Base-by-base conservation (phyloP, 1,140 invertebrate species). In the Trichoplusia ni region DNA sequence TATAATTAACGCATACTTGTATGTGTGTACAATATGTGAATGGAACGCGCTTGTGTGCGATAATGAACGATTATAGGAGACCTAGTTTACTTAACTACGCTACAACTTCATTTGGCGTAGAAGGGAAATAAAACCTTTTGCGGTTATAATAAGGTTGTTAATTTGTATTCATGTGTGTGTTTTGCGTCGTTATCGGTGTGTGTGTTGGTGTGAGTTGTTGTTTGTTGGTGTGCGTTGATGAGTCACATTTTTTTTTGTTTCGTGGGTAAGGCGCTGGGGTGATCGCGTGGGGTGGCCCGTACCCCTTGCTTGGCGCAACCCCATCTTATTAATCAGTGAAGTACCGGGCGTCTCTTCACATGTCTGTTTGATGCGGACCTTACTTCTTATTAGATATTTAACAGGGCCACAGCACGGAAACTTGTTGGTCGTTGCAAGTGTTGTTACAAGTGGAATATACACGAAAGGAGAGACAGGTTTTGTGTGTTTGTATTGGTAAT, bases 191-290 rank as follows among this genome's bases (percentile, higher is more conserved):
- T 79, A 61, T 64, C 69, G 46, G 64, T 62, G 58, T 56, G 38
- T 59, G 31, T 58, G 61, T 68, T 58, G 65, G 74, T 85, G 78
- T 79, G 71, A 72, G 80, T 80, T 71, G 77, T 75, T 69, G 60
- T 74, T 78, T 84, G 72, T 82, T 82, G 49, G 83, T 90, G 84
- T 89, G 84, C 69, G 87, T 90, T 90, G 88, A 90, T 90, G 88
- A 90, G 88, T 90, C 88, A 90, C 84, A 87, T 90, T 90, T 90
- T 87, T 74, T 90, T 90, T 89, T 89, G 84, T 90, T 87, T 89
- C 81, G 88, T 87, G 88, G 84, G 88, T 88, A 87, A 86, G 84
- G 84, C 81, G 84, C 77, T 71, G 77, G 86, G 88, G 82, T 75
- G 82, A 70, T 37, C 66, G 79, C 80, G 83, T 86, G 83, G 87